phyloP scores from a whole-genome alignment of 2,113 vertebrate genomes.

The Anguilla japonica region DNA sequence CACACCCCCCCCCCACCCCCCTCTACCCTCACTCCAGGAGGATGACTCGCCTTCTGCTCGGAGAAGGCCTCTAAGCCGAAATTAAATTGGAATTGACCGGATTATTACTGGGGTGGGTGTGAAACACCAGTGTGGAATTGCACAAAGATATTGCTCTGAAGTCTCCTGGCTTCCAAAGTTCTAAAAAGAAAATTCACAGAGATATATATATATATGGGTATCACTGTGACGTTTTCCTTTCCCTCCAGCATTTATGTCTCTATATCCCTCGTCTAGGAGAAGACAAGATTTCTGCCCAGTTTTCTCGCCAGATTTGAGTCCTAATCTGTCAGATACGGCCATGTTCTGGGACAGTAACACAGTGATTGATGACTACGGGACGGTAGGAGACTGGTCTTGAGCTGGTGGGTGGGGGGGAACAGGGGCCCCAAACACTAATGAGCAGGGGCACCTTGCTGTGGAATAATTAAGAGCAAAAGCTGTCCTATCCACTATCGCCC shows the following conservation, averaged over 20 bases:
- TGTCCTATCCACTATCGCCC: slow-evolving; percentile 60
- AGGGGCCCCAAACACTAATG: slow-evolving; percentile 48
- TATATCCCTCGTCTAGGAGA: background rate
- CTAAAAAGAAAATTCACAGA: slow-evolving; percentile 35
- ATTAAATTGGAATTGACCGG: background rate
- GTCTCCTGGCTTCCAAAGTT: background rate
- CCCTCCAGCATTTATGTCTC: background rate
- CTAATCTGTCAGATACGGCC: background rate
- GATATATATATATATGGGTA: slow-evolving; percentile 22
- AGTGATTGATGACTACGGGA: slow-evolving; percentile 12
- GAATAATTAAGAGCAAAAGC: slow-evolving; percentile 62
- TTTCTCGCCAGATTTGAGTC: background rate
- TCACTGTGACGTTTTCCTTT: background rate
- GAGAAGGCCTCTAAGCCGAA: background rate
- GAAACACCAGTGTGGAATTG: slow-evolving; percentile 5
- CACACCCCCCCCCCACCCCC: background rate
- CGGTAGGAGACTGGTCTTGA: background rate
- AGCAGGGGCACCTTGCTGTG: slow-evolving; percentile 31
- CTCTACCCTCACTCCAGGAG: background rate
- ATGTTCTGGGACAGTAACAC: background rate
- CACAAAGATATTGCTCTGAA: slow-evolving; percentile 3
- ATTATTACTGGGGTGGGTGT: slow-evolving; percentile 14
- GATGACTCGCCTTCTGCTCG: background rate
- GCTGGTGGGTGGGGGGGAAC: slow-evolving; percentile 30
- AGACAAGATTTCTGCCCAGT: background rate